Evolutionary conservation across 1,140 invertebrate species (phyloP).

Genomic region (Trachymyrmex cornetzi): DNA sequence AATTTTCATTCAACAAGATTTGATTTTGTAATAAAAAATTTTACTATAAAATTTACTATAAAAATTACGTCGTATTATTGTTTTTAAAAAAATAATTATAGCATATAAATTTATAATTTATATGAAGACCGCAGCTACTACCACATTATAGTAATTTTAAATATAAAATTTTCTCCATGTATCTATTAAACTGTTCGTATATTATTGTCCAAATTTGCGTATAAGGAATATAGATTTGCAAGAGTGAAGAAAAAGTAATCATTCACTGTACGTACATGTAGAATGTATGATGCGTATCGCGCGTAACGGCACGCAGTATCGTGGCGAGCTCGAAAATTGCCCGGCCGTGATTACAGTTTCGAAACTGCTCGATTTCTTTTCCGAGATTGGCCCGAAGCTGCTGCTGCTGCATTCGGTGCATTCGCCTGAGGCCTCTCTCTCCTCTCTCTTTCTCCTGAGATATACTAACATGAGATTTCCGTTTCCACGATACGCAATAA

Average conservation of each 20-base stretch:
- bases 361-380: conserved; percentile 79
- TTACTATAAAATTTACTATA: no score
- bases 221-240: background rate
- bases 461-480: conserved; percentile 78
- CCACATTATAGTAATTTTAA: no score
- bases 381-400: conserved; percentile 60
- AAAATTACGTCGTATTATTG: no score
- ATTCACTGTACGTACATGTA: conserved; percentile 37
- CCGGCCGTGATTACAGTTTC: conserved; percentile 60
- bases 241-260: background rate
- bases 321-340: conserved; percentile 56
- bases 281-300: conserved; percentile 58
- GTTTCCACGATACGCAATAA: conserved; percentile 74
- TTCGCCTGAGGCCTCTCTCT: conserved; percentile 71
- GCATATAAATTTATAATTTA: no score
- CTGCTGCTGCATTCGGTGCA: conserved; percentile 66
- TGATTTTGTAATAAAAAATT: no score
- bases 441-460: conserved; percentile 70
- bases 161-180: no score
- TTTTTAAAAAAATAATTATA: no score
- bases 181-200: background rate
- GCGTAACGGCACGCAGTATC: conserved; percentile 53
- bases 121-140: no score
- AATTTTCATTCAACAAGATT: no score
- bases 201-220: background rate